Conservation (phyloP, 2,113 vertebrate genomes). For the Myotis yumanensis region DNA sequence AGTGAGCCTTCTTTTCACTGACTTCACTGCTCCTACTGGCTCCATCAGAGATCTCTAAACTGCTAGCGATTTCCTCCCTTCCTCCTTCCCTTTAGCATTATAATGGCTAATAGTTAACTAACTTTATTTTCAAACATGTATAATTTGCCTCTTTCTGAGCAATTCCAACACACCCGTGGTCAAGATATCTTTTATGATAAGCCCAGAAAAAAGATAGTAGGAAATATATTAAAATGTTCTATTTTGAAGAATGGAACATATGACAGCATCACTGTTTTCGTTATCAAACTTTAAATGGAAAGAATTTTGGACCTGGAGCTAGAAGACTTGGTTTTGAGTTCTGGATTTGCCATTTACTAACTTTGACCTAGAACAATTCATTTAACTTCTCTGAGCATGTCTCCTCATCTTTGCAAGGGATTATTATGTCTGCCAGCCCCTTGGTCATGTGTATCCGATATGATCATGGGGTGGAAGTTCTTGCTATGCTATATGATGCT, state of each 20-base stretch:
- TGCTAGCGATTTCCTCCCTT: too few species aligned
- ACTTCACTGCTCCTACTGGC: background rate
- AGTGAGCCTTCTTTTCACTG: background rate
- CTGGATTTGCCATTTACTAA: background rate
- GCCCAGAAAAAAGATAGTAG: background rate
- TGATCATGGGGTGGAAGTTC: conserved; percentile 48
- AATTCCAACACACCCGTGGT: background rate
- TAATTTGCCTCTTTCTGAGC: conserved; percentile 16
- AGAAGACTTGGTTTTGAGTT: conserved; percentile 6
- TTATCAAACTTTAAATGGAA: background rate
- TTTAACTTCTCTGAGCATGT: background rate
- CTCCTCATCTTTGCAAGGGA: background rate
- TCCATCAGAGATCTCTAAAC: background rate
- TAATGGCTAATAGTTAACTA: background rate
- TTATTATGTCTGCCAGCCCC: conserved; percentile 1
- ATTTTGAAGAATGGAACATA: background rate
- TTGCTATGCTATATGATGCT: conserved; percentile 29
- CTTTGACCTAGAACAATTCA: conserved; percentile 28
- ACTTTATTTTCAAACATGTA: conserved; percentile 1
- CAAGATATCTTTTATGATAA: background rate
- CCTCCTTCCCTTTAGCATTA: background rate
- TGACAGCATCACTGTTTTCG: background rate
- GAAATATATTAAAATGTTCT: conserved; percentile 3
- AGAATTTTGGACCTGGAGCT: background rate
- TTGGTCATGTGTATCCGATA: background rate